Evolutionary conservation across 2,888 invertebrate species (phyloP).

Genomic region (Argyresthia goedartella): DNA sequence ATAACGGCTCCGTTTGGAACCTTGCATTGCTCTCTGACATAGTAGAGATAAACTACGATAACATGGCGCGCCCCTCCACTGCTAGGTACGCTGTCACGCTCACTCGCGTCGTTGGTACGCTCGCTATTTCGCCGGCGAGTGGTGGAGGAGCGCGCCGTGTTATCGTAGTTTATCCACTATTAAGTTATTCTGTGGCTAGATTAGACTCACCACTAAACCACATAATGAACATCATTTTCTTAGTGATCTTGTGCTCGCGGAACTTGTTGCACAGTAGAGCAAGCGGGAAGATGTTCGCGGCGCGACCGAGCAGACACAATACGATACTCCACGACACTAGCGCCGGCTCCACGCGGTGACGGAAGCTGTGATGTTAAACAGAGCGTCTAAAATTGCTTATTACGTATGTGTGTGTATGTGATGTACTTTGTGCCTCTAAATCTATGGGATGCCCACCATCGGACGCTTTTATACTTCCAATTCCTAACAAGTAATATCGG

Average conservation of each 20-base stretch:
- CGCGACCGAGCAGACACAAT: constrained; percentile 91
- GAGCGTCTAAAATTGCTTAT: not conserved
- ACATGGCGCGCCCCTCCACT: too few species aligned
- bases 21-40: too few species aligned
- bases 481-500: too few species aligned
- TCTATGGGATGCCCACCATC: too few species aligned
- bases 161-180: too few species aligned
- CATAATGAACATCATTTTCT: constrained; percentile 99
- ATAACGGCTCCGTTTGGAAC: too few species aligned
- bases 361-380: constrained; percentile 81
- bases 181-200: not conserved
- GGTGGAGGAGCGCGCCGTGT: too few species aligned
- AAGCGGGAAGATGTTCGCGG: constrained; percentile 96
- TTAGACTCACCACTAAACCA: constrained; percentile 95
- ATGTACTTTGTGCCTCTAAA: not conserved
- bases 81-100: too few species aligned
- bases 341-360: constrained; percentile 91
- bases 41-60: too few species aligned
- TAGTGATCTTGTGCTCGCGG: constrained; percentile 96
- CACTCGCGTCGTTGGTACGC: too few species aligned
- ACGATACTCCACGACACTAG: constrained; percentile 95
- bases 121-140: too few species aligned
- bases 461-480: too few species aligned
- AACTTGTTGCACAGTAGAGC: constrained; percentile 95
- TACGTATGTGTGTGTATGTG: not conserved